A percentile compares a stretch with the other conserved stretches of the same genome.
Conservation (phyloP, 2,113 vertebrate genomes). For the Nicator chloris region DNA sequence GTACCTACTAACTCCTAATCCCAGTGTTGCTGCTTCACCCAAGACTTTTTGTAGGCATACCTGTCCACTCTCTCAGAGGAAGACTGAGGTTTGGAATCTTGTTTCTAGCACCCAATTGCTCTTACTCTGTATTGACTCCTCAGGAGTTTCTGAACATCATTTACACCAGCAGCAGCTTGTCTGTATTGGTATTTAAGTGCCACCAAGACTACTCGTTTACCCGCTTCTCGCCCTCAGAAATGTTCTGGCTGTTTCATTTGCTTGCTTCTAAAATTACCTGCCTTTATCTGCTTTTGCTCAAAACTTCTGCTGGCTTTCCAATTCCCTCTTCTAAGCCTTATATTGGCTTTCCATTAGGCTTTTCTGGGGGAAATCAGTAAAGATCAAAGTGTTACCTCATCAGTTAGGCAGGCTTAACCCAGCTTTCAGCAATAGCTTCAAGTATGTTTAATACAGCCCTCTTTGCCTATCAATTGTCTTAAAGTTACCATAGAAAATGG, state of each 20-base stretch:
- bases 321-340: conserved; percentile 1
- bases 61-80: not conserved
- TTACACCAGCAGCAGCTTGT: not conserved
- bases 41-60: not conserved
- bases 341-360: conserved; percentile 11
- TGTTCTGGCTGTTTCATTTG: conserved; percentile 46
- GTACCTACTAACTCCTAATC: not conserved
- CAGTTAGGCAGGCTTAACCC: conserved; percentile 38
- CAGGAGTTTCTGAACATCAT: not conserved
- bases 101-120: not conserved
- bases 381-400: not conserved
- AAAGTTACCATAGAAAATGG: not conserved
- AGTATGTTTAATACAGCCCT: conserved; percentile 45
- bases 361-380: not conserved
- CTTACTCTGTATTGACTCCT: not conserved
- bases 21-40: not conserved
- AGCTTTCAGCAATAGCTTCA: not conserved
- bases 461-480: conserved; percentile 12
- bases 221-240: not conserved
- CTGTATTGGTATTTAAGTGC: not conserved
- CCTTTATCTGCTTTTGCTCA: conserved; percentile 44
- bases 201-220: not conserved
- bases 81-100: not conserved
- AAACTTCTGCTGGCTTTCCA: conserved; percentile 51
- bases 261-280: conserved; percentile 51